Evolutionary conservation across 2,888 invertebrate species (phyloP), one percentile per base, ranked within the genome.

Genomic region (Volucella bombylans): DNA sequence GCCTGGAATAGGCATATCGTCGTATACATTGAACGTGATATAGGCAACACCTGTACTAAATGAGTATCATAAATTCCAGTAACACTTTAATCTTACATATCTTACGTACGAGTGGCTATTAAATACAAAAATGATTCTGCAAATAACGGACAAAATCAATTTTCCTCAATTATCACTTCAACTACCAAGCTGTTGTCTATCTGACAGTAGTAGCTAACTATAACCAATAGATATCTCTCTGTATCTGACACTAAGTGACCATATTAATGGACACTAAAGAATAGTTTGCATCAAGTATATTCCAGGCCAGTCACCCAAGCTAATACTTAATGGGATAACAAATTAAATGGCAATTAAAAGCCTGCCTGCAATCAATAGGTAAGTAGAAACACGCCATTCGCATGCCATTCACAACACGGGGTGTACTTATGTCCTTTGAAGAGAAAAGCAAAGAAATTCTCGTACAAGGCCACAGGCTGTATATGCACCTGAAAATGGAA

Each of bases 301-400:
- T 31, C 6, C 6, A 31, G 31, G 6, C 31, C 31, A 31, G 31
- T 6, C 31, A 6, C 31, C 31, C 12, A 41, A 8, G 15, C 61
- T 31, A 11, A 59, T 8, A 10, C 50, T 57, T 47, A 68, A 73
- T 73, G 65, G 62, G 61, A 23, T 69, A 43, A 67, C 74, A 76
- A 80, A 85, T 80, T 67, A 76, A 72, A 80, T 41, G 61, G 50
- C 83, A 80, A 83, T 83, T 76, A 76, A 80, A 80, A 41, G 67
- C 49, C 73, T 74, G 67, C 68, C 55, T 47, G 23, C 18, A 6
- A n/a, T n/a, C 45, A 18, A 15, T 23, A 12, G 23, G 10, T 38
- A 14, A 38, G 12, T 4, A 11, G 47, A 41, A 39, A 14, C 38
- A 45, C 12, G 10, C 39, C 31, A 15, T 1, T 23, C 41, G 8